Base-by-base conservation (phyloP, 2,797 vertebrate species). In the Nyctalus aviator region DNA sequence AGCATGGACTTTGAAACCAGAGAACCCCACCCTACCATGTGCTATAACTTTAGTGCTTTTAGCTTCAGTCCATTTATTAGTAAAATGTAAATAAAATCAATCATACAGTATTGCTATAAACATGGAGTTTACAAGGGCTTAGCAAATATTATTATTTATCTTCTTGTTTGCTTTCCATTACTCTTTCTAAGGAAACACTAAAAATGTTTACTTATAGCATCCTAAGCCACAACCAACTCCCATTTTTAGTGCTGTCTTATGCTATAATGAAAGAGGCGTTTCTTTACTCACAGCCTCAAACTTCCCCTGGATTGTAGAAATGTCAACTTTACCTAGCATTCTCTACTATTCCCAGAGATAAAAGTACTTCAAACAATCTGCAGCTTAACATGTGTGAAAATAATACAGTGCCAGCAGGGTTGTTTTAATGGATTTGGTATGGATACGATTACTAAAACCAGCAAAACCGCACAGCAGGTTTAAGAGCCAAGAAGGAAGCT, bases 401-500 rank as follows among this genome's bases (percentile, higher is more conserved):
- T 64, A 88, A 94, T 62, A 73, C 30, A 92, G 15, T 93, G 53
- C 35, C 37, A 71, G 44, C 23, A 84, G 71, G 64, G 81, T 78
- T 95, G 30, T 93, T 94, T 87, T 77, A 93, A 88, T 78, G 68
- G 46, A 86, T 89, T 82, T 94, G 35, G 62, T 87, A 62, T 76
- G 30, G 41, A 88, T 44, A 87, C 62, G 17, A 73, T 85, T 55
- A 85, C 57, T 50, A 89, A 92, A 87, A 82, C 25, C 13, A 89
- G 78, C 27, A 90, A 87, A 92, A 88, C 9, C 25, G 66, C 48
- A 64, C 6, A 32, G 41, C 5, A n/a, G 5, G 8, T 73, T 84
- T 92, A 59, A 76, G 1, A 94, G 3, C 25, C 32, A 76, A 73
- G 11, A 94, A 82, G 46, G 21, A 59, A 46, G 14, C 37, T 50